Conservation (phyloP, 2,797 vertebrate genomes). For the Poecile montanus region DNA sequence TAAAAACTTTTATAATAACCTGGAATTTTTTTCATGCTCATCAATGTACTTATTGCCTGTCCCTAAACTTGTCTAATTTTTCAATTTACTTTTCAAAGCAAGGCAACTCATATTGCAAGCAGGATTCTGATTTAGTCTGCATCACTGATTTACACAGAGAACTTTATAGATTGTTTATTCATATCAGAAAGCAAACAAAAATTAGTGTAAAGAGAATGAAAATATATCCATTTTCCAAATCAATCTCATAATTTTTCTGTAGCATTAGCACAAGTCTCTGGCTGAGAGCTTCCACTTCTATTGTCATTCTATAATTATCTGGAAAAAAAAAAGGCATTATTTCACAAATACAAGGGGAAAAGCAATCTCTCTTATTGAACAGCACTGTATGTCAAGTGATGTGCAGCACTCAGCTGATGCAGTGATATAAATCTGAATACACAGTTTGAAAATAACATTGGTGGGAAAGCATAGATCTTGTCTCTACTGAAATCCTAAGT, state of each 20-base stretch:
- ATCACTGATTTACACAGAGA: background rate
- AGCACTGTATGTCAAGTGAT: background rate
- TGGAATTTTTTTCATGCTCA: background rate
- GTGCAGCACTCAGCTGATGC: background rate
- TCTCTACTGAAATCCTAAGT: background rate
- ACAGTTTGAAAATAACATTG: background rate
- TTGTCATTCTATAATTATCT: background rate
- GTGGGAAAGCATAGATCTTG: background rate
- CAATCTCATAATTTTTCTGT: background rate
- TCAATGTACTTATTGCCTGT: background rate
- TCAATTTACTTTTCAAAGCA: background rate
- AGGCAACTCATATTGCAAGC: background rate
- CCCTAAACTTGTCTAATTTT: background rate
- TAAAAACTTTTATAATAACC: background rate
- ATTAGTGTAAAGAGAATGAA: background rate
- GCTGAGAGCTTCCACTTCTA: background rate
- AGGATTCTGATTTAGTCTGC: background rate
- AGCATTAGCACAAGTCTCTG: background rate
- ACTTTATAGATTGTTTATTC: background rate
- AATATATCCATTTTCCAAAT: constrained; percentile 13
- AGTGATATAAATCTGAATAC: background rate
- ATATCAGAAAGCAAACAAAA: background rate
- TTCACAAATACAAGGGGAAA: background rate
- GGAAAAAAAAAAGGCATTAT: background rate
- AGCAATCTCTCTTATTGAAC: background rate